These are phyloP conservation scores for Trichosurus vulpecula DNA, from an alignment of 2,797 vertebrate species.

Conservation along the genomic window DNA sequence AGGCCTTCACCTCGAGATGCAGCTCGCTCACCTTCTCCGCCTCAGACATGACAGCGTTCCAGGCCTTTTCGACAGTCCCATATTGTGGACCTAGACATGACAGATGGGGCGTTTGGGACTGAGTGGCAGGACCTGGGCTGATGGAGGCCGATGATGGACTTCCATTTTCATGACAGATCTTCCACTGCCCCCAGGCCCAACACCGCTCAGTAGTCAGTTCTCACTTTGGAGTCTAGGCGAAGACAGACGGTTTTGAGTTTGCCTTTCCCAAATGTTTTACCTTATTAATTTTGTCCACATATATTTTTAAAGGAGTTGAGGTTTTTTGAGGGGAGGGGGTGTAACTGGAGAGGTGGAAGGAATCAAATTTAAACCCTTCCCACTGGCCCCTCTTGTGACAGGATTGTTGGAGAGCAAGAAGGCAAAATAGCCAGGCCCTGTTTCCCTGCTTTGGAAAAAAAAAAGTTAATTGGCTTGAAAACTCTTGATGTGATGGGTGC, in stretches of 20 bases:
- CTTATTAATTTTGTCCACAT: background rate
- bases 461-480: no score
- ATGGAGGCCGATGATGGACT: background rate
- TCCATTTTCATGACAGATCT: background rate
- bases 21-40: conserved; percentile 98
- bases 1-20: conserved; percentile 94
- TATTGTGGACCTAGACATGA: conserved; percentile 93
- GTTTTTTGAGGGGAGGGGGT: background rate
- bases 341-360: background rate
- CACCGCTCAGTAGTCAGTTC: background rate
- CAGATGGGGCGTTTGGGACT: conserved; percentile 52
- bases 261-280: background rate
- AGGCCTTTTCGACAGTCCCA: conserved; percentile 94
- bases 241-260: background rate
- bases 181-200: accelerated
- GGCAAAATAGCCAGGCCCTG: background rate
- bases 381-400: no score
- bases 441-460: no score
- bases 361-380: background rate
- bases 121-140: no score
- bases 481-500: no score
- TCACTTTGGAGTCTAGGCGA: background rate
- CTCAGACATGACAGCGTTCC: conserved; percentile 94
- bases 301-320: background rate
- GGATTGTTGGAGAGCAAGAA: background rate